Base-by-base conservation (phyloP, 2,797 vertebrate species). In the Pseudochaenichthys georgianus region DNA sequence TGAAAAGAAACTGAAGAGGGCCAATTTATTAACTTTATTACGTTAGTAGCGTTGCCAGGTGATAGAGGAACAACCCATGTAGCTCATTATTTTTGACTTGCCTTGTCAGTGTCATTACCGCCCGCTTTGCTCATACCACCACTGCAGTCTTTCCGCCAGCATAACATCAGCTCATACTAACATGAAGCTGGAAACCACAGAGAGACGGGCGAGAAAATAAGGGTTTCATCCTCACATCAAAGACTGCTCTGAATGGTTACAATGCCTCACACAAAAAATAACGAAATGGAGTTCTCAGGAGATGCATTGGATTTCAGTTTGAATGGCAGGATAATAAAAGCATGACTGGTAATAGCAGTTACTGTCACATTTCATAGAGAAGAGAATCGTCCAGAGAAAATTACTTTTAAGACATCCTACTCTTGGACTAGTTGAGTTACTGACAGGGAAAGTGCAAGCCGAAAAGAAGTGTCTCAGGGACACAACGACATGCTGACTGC, bases 401-500 rank as follows among this genome's bases (percentile, higher is more conserved):
- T 60, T 17, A 0, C 3, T n/a, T 70, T 19, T 16, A 73, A 73
- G 63, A 53, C 64, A 3, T 46, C 67, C 63, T 50, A 54, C 62
- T 41, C 58, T 31, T 45, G 52, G 60, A 67, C 52, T 51, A 17
- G 13, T 45, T 76, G 71, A 72, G 71, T 85, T 75, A 88, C 55
- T 72, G 85, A 81, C 81, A 66, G 58, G 17, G 48, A 69, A 74
- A 78, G 31, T 31, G 34, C 64, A 53, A 48, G 54, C 64, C 70
- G 55, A 43, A 79, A 82, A 74, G 46, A 28, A 28, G 23, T 4
- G 23, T 28, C 23, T 28, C 23, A 28, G 23, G 23, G 23, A 28
- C 23, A 28, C 23, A 28, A 28, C 23, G 3, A 28, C 23, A 28
- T 28, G 23, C 23, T 28, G 3, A 28, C 23, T 28, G 23, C 23